Evolutionary conservation across 2,888 invertebrate genomes (phyloP), one percentile per base, ranked within the genome.

Genomic region (Eupithecia abbreviata): DNA sequence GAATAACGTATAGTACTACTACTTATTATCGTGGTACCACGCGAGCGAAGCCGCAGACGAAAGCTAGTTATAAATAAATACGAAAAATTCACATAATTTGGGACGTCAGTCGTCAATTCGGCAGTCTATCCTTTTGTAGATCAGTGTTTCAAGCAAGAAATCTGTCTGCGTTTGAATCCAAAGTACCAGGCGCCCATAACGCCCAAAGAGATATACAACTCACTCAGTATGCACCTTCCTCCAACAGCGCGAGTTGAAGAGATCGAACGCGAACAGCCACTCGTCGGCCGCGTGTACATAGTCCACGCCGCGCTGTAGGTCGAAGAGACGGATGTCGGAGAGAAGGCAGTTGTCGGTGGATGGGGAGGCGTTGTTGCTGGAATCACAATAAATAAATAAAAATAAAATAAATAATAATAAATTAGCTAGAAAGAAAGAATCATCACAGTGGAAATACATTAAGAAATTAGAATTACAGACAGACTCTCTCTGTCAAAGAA

Each of bases 251-350:
- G 97, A 96, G 86, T 97, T 97, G 82, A 97, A 96, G 68, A 97
- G 96, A 85, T 98, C 97, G 96, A 97, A 98, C 0, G 97, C 97
- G 83, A 97, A 98, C 45, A 91, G 90, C 96, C 97, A 96, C 82
- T 96, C 96, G 77, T 97, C 96, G 0, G 95, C 90, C 58, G 97
- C 97, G 75, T 96, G 96, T 0, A 95, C 94, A 83, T 97, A 98
- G 87, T 98, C 98, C 0, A 97, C 95, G 76, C 97, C 96, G 9
- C 96, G 95, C 83, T 97, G 96, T 0, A 97, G 92, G 87, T 98
- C 98, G 84, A 97, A 96, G 85, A 97, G 96, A 68, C 97, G 96
- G 18, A 98, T 96, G 86, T 98, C 98, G 1, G 98, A 97, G 73
- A 98, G 95, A 62, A 97, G 95, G 83, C 98, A 98, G 87, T 97